Base-by-base conservation (phyloP, 2,113 vertebrate species). In the Centropristis striata region DNA sequence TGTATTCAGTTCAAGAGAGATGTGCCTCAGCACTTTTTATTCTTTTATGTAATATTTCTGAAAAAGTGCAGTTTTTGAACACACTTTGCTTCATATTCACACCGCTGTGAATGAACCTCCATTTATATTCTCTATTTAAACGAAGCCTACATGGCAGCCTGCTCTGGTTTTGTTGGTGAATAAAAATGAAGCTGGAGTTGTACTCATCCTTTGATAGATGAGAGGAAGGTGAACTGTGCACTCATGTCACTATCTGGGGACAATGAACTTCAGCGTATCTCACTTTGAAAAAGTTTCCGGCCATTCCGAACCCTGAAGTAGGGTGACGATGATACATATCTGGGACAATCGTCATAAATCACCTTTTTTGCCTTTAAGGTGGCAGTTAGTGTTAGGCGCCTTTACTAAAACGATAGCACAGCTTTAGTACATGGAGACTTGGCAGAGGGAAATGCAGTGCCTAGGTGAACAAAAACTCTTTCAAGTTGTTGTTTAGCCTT, bases 151-250 rank as follows among this genome's bases (percentile, higher is more conserved):
- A 32, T 32, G 32, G 32, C 32, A 85, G 65, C 79, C 57, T 78
- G 79, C 77, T 87, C 79, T 70, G 84, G 69, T 92, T 91, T 86
- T 61, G 41, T 36, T 58, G 78, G 80, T 70, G 84, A 90, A 87
- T 92, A 87, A 80, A 91, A 92, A 91, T 85, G 78, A 90, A 87
- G 77, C 75, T 59, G 47, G 54, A 80, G 88, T 86, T 84, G 77
- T 74, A 61, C 61, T 86, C 81, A 37, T 86, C 80, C 75, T 91
- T 82, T 93, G 90, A 93, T 92, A 91, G 85, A 94, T 93, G 88
- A 86, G 63, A 78, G 57, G 44, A 90, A 85, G 67, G 75, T 89
- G 90, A 92, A 92, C 83, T 83, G 77, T 75, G 78, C 54, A 60
- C 87, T 83, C 39, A 44, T 85, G 79, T 87, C 90, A 84, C 82